phyloP scores from a whole-genome alignment of 2,888 invertebrate species.

The Dryomyza anilis region DNA sequence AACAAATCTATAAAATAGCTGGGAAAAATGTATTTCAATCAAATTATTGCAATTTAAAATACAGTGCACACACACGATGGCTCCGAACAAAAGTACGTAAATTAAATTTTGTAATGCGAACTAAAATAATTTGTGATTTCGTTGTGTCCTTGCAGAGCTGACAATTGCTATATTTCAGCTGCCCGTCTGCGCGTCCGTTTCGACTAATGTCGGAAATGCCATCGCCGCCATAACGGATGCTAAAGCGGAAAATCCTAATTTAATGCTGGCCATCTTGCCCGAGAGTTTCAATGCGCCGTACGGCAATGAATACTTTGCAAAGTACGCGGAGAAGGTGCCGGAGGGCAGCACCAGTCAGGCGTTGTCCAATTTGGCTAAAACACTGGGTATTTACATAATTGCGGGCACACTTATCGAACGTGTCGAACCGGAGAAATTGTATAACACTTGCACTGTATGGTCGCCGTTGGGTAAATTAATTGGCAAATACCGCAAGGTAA shows the following conservation, averaged over 20 bases:
- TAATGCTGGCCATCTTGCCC: slow-evolving; percentile 69
- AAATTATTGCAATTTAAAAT: too few relatives aligned
- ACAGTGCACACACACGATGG: background rate
- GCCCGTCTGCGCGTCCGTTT: slow-evolving; percentile 43
- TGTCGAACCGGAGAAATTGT: slow-evolving; percentile 68
- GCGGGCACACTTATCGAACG: slow-evolving; percentile 91
- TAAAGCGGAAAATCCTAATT: slow-evolving; percentile 47
- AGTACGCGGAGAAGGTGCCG: slow-evolving; percentile 87
- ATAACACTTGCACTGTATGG: slow-evolving; percentile 90
- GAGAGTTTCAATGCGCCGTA: slow-evolving; percentile 97
- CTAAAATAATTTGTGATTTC: background rate
- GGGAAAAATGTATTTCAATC: too few relatives aligned
- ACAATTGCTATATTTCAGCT: slow-evolving; percentile 52
- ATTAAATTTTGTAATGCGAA: background rate
- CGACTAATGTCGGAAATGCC: slow-evolving; percentile 46
- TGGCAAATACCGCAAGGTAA: slow-evolving; percentile 82
- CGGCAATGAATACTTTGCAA: slow-evolving; percentile 76
- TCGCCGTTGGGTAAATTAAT: slow-evolving; percentile 77
- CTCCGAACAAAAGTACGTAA: background rate
- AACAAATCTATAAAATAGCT: too few relatives aligned
- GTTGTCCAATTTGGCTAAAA: slow-evolving; percentile 76
- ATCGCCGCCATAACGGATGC: slow-evolving; percentile 42
- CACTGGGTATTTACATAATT: slow-evolving; percentile 78
- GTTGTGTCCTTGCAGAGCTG: slow-evolving; percentile 38
- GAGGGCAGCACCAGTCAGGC: slow-evolving; percentile 75